A percentile compares a stretch with the other conserved stretches of the same genome.
Conservation (phyloP, 2,797 vertebrate species). For the Setipinna tenuifilis region DNA sequence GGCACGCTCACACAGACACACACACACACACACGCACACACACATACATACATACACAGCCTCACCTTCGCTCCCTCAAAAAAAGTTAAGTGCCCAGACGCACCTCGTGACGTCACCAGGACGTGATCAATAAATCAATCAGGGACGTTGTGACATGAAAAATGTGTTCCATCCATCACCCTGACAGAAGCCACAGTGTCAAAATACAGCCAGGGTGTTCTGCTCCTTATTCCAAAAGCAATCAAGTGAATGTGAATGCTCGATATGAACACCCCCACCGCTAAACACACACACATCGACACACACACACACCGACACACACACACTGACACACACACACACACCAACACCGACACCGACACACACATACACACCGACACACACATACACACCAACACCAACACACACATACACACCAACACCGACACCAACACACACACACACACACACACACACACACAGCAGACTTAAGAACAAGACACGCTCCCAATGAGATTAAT, state of each 20-base stretch:
- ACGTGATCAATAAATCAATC: slow-evolving; percentile 16
- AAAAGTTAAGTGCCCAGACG: neutral
- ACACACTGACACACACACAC: no score
- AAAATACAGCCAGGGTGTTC: neutral
- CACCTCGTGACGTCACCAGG: neutral
- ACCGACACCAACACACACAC: no score
- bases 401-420: no score
- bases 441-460: no score
- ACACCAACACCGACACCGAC: no score
- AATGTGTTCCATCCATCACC: slow-evolving; percentile 21
- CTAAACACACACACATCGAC: no score
- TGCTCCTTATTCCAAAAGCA: neutral
- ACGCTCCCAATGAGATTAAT: slow-evolving; percentile 1
- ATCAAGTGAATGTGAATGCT: slow-evolving; percentile 14
- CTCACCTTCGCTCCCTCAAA: neutral
- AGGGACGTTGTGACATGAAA: slow-evolving; percentile 12
- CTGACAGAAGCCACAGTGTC: slow-evolving; percentile 13
- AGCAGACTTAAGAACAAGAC: neutral
- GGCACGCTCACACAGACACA: neutral
- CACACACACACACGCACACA: slow-evolving; percentile 17
- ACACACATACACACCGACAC: no score
- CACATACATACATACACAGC: neutral
- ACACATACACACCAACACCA: no score
- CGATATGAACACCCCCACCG: neutral
- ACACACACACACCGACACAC: no score